Evolutionary conservation across 2,888 invertebrate genomes (phyloP).

Genomic region (Anodontia alba): DNA sequence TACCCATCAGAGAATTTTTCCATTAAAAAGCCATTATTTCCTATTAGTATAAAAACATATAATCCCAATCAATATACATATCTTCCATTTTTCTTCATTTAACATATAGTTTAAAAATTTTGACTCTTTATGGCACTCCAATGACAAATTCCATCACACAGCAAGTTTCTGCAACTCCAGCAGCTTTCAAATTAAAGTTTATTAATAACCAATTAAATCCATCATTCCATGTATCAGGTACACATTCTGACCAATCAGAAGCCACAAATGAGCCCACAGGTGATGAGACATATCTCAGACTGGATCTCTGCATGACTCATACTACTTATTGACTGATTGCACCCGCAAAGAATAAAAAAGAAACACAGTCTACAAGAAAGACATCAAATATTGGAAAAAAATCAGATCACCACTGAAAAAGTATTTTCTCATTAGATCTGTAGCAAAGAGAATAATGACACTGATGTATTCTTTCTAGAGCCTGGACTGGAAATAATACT

Average conservation of each 20-base stretch:
- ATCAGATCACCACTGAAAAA: neutral
- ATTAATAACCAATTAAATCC: slow-evolving; percentile 19
- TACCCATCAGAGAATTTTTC: no score
- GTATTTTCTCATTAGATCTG: neutral
- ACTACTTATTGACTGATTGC: slow-evolving; percentile 8
- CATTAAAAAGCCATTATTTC: no score
- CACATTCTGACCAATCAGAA: slow-evolving; percentile 3
- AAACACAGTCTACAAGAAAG: neutral
- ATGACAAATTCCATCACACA: slow-evolving; percentile 10
- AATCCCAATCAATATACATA: no score
- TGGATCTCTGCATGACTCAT: slow-evolving; percentile 15
- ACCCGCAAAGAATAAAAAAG: neutral
- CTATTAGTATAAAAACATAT: no score
- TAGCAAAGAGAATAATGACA: neutral
- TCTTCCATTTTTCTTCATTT: no score
- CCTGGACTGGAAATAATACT: neutral
- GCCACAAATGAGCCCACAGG: neutral
- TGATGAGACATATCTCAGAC: slow-evolving; percentile 10
- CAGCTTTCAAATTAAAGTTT: neutral
- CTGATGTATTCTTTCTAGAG: no score
- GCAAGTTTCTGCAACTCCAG: neutral
- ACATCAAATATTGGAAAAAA: slow-evolving; percentile 4
- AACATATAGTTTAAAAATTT: no score
- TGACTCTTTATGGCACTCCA: no score
- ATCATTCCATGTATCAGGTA: slow-evolving; percentile 3